Evolutionary conservation across 1,140 invertebrate species (phyloP), one percentile per base, ranked within the genome.

Genomic region (Cydia pomonella): DNA sequence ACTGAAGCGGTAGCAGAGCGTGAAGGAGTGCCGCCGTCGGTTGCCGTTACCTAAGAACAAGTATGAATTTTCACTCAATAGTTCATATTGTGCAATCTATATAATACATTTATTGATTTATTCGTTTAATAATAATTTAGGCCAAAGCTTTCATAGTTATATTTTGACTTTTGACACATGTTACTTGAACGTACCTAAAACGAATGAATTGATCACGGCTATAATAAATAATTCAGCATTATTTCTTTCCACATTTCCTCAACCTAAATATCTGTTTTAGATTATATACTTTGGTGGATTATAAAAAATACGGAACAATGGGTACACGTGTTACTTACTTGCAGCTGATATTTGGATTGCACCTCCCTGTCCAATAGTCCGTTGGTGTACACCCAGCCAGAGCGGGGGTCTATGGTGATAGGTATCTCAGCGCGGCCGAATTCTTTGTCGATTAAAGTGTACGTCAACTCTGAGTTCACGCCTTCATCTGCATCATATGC

Each of bases 401-500:
- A 97, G 10, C 97, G 95, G 0, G 95, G 83, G 87, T 98, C 97
- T 0, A 99, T 96, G 0, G 95, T 94, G 41, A 99, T 94, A 0
- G 98, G 97, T 76, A 98, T 95, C 53, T 97, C 96, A 0, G 94
- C 95, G 0, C 94, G 95, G 23, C 95, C 94, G 44, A 94, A 94
- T n/a, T 92, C 91, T 59, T 95, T 94, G 81, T 97, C 96, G 1
- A 94, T 94, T 3, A 98, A 94, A 1, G 95, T 95, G 80, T 98
- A 98, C 5, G 95, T 96, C 13, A 99, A 95, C 77, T 96, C 95
- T 1, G 97, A 95, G 92, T 99, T 98, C 16, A 90, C 82, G 0
- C 97, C 97, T 92, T 98, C 97, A 81, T 99, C 98, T 0, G 97
- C 96, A 85, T 99, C 98, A 84, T 98, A 98, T 0, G 98, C 98